Conservation (phyloP, 2,797 vertebrate genomes). For the Gambusia yucatana region DNA sequence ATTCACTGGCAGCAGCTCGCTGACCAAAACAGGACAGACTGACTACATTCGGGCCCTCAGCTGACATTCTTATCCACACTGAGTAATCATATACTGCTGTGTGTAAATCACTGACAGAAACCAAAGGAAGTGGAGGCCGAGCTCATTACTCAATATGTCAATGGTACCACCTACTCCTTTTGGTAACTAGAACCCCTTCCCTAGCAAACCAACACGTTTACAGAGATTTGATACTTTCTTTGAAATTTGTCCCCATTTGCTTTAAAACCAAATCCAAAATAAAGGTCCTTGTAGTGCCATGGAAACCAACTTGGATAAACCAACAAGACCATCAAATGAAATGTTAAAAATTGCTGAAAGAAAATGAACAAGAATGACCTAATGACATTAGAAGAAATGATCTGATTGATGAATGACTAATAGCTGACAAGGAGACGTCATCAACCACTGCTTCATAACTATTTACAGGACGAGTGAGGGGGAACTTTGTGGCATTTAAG, state of each 20-base stretch:
- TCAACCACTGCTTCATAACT: neutral
- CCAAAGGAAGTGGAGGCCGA: constrained; percentile 11
- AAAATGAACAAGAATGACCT: neutral
- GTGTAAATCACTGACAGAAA: constrained; percentile 31
- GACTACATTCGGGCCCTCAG: constrained; percentile 51
- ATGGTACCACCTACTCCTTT: neutral
- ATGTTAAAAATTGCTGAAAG: neutral
- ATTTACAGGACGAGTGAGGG: neutral
- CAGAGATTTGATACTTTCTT: neutral
- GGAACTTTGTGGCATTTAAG: neutral
- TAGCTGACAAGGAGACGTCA: neutral
- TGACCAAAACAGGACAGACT: constrained; percentile 66
- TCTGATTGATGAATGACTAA: constrained; percentile 2
- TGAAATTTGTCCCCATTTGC: neutral
- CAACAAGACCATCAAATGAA: neutral
- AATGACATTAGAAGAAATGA: constrained; percentile 8
- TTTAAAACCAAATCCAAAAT: neutral
- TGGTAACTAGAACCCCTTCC: neutral
- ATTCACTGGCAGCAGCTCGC: constrained; percentile 63
- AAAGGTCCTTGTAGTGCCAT: neutral
- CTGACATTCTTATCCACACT: constrained; percentile 36
- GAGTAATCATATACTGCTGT: constrained; percentile 41
- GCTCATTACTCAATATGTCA: neutral
- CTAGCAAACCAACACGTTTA: neutral
- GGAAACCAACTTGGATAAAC: neutral